Evolutionary conservation across 2,113 vertebrate species (phyloP), one percentile per base, ranked within the genome.

Genomic region (Psittacus erithacus): DNA sequence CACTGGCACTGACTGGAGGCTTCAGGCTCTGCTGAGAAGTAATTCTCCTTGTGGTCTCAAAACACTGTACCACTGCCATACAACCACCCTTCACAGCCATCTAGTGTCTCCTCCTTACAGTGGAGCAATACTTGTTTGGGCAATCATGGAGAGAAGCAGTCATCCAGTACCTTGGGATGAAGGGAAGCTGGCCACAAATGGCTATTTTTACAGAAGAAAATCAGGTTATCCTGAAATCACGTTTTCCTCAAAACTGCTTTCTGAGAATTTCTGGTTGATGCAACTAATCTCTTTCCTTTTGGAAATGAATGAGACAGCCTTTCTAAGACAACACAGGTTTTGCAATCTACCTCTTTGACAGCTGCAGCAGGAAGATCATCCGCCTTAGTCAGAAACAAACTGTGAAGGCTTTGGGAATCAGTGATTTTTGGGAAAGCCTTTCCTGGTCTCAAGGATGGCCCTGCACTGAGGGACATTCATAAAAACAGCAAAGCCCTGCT

Each of bases 141-240:
- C 2, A 5, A 43, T 9, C 35, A 12, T 0, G 0, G 44, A 57
- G 39, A 67, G 41, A 11, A 80, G 41, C 16, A 33, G 41, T 5
- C 27, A 63, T 15, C 47, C 19, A 60, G 80, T 5, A 44, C 35
- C 44, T 33, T 33, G 55, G 50, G 55, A 83, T 38, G 25, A 22
- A 53, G 41, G 4, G 2, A 57, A 13, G 22, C 16, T 10, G 41
- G 35, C 27, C 11, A 13, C 27, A 62, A 18, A 1, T 43, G 18
- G 33, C 31, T 64, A 70, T 38, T 84, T 81, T 64, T 60, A 35
- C 57, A 41, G 13, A 19, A 80, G 23, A 65, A 90, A 80, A 83
- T 11, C 3, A 53, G 9, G 14, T 44, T 44, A 60, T 75, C 79
- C 28, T 75, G 49, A 83, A 80, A 79, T 22, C 28, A 11, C 1